Percentiles rank a stretch among this genome's conserved stretches.
phyloP scores from a whole-genome alignment of 2,113 vertebrate species.

The Crocuta crocuta region DNA sequence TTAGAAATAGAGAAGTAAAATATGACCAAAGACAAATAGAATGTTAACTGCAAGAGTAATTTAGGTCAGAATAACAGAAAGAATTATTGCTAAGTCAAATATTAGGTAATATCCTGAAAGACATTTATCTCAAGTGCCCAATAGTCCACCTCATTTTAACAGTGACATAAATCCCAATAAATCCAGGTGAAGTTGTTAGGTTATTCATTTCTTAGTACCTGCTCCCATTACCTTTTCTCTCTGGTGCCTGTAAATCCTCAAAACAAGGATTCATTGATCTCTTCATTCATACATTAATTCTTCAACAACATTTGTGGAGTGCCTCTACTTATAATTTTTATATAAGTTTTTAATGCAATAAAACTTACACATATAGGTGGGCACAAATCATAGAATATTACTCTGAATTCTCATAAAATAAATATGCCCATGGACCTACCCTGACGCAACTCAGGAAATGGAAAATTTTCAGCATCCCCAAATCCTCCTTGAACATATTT shows the following conservation, averaged over 20 bases:
- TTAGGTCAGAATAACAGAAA: conserved; percentile 70
- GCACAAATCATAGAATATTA: conserved; percentile 43
- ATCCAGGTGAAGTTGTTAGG: conserved; percentile 64
- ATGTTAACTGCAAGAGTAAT: conserved; percentile 73
- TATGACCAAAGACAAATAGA: conserved; percentile 74
- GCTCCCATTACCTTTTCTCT: conserved; percentile 48
- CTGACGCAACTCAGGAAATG: background rate
- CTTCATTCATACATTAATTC: conserved; percentile 66
- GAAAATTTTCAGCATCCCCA: background rate
- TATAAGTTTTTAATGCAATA: conserved; percentile 59
- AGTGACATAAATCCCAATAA: conserved; percentile 64
- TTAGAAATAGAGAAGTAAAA: conserved; percentile 66
- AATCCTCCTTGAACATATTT: background rate
- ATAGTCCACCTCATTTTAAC: conserved; percentile 65
- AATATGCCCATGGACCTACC: background rate
- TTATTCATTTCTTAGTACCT: conserved; percentile 72
- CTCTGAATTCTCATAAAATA: conserved; percentile 56
- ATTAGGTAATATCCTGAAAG: conserved; percentile 69
- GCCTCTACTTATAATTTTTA: conserved; percentile 64
- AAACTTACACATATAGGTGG: conserved; percentile 27
- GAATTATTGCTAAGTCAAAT: conserved; percentile 78
- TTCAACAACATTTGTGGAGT: conserved; percentile 67
- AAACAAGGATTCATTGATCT: conserved; percentile 77
- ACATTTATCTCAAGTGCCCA: conserved; percentile 72
- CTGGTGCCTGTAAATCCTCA: conserved; percentile 66